phyloP scores from a whole-genome alignment of 1,140 invertebrate species.

The Pissodes strobi region DNA sequence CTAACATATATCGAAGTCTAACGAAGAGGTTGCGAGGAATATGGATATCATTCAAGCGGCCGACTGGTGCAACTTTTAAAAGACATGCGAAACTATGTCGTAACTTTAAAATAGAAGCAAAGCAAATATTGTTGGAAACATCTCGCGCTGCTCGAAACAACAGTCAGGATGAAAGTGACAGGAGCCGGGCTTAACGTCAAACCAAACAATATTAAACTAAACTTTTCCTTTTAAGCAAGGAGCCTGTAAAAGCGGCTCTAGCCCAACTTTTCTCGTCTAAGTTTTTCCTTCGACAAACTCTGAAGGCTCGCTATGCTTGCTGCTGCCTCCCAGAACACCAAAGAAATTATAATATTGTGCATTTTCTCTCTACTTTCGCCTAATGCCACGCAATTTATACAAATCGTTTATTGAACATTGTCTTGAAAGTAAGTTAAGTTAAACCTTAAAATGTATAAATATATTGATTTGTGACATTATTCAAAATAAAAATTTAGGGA shows the following conservation, averaged over 20 bases:
- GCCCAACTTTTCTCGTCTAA: slow-evolving; percentile 55
- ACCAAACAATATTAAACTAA: slow-evolving; percentile 57
- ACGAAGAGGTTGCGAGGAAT: slow-evolving; percentile 13
- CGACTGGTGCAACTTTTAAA: slow-evolving; percentile 28
- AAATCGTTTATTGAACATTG: no score
- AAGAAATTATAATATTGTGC: slow-evolving; percentile 56
- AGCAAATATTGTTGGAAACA: slow-evolving; percentile 53
- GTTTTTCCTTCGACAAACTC: slow-evolving; percentile 47
- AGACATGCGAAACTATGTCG: slow-evolving; percentile 50
- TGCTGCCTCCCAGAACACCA: slow-evolving; percentile 47
- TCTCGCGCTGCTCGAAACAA: slow-evolving; percentile 49
- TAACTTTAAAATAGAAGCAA: slow-evolving; percentile 51
- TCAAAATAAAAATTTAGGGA: no score
- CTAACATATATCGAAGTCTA: not conserved
- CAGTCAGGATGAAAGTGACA: slow-evolving; percentile 56
- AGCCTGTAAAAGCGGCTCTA: slow-evolving; percentile 50
- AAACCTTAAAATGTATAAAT: no score
- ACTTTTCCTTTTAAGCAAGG: slow-evolving; percentile 56
- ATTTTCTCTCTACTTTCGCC: slow-evolving; percentile 39
- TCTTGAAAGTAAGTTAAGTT: no score
- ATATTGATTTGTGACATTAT: no score
- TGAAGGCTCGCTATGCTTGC: slow-evolving; percentile 41
- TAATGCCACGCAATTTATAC: slow-evolving; percentile 44
- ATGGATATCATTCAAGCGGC: slow-evolving; percentile 16
- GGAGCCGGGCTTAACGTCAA: slow-evolving; percentile 56